Evolutionary conservation across 2,797 vertebrate species (phyloP).

Genomic region (Acridotheres tristis): DNA sequence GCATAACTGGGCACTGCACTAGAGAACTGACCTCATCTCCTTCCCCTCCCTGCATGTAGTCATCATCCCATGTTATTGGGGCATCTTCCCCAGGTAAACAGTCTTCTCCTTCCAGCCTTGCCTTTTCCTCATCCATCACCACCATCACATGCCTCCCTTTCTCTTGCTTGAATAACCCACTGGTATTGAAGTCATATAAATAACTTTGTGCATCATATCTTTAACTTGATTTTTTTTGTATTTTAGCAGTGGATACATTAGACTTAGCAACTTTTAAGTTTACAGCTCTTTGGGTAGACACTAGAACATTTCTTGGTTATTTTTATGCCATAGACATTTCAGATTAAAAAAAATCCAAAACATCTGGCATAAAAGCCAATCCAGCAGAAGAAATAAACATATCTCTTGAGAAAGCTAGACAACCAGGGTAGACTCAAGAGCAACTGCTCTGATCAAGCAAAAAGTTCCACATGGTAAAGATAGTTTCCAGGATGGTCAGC

Average conservation of each 20-base stretch:
- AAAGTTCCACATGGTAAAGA: neutral
- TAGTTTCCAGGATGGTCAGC: neutral
- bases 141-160: neutral
- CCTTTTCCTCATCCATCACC: neutral
- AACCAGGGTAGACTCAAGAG: conserved; percentile 12
- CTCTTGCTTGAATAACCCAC: neutral
- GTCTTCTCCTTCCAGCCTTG: neutral
- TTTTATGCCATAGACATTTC: conserved; percentile 37
- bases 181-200: neutral
- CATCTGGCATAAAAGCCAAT: conserved; percentile 11
- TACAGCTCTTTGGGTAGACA: neutral
- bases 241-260: neutral
- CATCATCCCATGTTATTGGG: neutral
- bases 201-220: neutral
- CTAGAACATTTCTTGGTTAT: conserved; percentile 1
- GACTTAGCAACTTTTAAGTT: neutral
- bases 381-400: conserved; percentile 42
- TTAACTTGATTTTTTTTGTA: neutral
- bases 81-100: neutral
- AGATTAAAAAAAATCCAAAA: neutral
- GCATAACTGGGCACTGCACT: neutral
- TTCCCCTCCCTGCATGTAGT: neutral
- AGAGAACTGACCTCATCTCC: neutral
- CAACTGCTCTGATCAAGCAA: conserved; percentile 20
- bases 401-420: conserved; percentile 21